phyloP scores from a whole-genome alignment of 2,888 invertebrate genomes.

The Hydrotaea cyrtoneurina region DNA sequence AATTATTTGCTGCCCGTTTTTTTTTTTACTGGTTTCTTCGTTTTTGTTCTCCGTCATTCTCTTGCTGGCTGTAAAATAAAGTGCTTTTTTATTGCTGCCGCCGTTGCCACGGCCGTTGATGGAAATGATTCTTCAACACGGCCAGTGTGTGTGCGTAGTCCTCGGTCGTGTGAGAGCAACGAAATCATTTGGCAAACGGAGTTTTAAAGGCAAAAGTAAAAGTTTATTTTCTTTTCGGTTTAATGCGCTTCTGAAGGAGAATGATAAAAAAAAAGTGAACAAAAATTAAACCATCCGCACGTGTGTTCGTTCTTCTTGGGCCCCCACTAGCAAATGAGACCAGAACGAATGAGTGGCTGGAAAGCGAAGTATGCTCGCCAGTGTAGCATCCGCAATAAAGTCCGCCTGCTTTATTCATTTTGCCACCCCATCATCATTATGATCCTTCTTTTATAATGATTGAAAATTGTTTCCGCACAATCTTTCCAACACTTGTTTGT shows the following conservation, averaged over 20 bases:
- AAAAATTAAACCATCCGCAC: neutral
- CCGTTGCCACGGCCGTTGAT: conserved; percentile 33
- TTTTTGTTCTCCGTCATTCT: conserved; percentile 9
- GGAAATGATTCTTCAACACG: conserved; percentile 29
- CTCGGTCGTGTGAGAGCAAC: neutral
- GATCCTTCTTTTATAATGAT: conserved; percentile 50
- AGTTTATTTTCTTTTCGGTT: conserved; percentile 47
- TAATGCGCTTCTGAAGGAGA: conserved; percentile 18
- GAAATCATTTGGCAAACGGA: conserved; percentile 52
- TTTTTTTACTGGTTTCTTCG: conserved; percentile 1
- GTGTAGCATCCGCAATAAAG: conserved; percentile 21
- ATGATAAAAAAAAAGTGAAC: conserved; percentile 33
- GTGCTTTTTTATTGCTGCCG: conserved; percentile 58
- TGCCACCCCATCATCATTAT: conserved; percentile 54
- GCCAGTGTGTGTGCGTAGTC: conserved; percentile 16
- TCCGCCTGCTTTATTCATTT: conserved; percentile 42
- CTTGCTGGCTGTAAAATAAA: conserved; percentile 60
- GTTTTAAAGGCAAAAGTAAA: conserved; percentile 50
- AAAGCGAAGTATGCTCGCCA: conserved; percentile 35
- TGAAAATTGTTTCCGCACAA: conserved; percentile 47
- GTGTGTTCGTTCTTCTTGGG: conserved; percentile 8
- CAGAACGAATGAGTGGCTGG: neutral
- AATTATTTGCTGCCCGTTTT: conserved; percentile 48
- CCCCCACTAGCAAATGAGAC: conserved; percentile 43
- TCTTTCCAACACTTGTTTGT: conserved; percentile 1